phyloP scores from a whole-genome alignment of 2,888 invertebrate genomes.

The Pyrocoelia pectoralis region DNA sequence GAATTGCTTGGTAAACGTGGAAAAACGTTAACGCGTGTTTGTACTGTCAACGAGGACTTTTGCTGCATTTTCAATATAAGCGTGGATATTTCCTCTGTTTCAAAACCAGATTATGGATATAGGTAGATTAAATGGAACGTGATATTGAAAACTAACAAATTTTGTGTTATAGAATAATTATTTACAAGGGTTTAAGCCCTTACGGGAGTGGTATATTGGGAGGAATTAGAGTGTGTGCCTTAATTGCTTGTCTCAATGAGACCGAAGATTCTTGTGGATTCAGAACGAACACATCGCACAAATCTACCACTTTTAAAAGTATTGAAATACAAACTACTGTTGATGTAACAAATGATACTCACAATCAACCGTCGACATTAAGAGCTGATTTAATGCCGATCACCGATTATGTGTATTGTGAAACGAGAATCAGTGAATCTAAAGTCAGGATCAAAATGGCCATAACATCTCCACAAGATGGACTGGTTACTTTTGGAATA shows the following conservation, averaged over 20 bases:
- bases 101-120: conserved; percentile 25
- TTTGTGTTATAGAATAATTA: conserved; percentile 31
- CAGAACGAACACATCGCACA: conserved; percentile 16
- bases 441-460: conserved; percentile 34
- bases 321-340: conserved; percentile 36
- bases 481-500: conserved; percentile 42
- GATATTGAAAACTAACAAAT: background rate
- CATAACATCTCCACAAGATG: conserved; percentile 32
- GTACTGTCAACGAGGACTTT: conserved; percentile 32
- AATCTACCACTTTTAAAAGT: conserved; percentile 28
- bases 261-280: conserved; percentile 38
- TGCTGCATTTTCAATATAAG: conserved; percentile 38
- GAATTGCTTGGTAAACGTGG: conserved; percentile 23
- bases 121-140: conserved; percentile 28
- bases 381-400: conserved; percentile 38
- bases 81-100: conserved; percentile 16
- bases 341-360: conserved; percentile 29
- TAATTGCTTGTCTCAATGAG: conserved; percentile 40
- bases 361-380: conserved; percentile 42
- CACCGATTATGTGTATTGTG: conserved; percentile 41
- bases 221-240: conserved; percentile 43
- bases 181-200: conserved; percentile 40
- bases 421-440: conserved; percentile 24
- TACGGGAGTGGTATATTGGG: conserved; percentile 35
- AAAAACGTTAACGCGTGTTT: conserved; percentile 30